Percentiles rank a stretch among this genome's conserved stretches.
These are phyloP conservation scores for Trinorchestia longiramus DNA, from an alignment of 1,140 invertebrate species.

Conservation along the genomic window DNA sequence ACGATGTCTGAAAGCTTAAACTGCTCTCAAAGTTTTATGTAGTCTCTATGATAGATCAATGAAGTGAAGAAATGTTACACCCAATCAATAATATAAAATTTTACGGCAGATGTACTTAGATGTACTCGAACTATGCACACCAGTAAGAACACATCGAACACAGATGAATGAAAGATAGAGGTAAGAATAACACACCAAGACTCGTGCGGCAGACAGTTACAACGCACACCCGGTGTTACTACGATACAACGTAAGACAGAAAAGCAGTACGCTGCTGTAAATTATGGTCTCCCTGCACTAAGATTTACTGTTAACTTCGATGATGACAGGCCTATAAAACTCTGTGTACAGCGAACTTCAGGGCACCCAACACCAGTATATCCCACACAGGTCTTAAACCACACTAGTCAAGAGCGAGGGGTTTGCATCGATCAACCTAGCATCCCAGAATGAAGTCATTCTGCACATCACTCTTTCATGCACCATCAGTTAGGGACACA, in stretches of 20 bases:
- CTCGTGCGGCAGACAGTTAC: background rate
- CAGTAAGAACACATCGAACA: background rate
- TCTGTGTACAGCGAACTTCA: background rate
- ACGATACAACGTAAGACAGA: background rate
- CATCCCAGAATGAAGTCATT: background rate
- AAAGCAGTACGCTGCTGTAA: background rate
- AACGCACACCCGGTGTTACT: background rate
- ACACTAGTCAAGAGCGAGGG: background rate
- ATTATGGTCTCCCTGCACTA: background rate
- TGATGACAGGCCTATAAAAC: background rate
- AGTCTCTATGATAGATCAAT: background rate
- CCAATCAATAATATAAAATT: no score
- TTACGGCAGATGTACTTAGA: no score
- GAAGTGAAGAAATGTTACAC: no score
- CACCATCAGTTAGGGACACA: background rate
- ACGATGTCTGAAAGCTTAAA: background rate
- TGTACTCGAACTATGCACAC: background rate
- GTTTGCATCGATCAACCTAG: background rate
- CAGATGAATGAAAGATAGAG: background rate
- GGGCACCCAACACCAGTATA: background rate
- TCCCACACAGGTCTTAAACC: background rate
- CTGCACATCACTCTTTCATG: background rate
- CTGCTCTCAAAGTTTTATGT: background rate
- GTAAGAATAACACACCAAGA: background rate
- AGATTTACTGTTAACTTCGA: background rate